Evolutionary conservation across 2,888 invertebrate genomes (phyloP), one percentile per base, ranked within the genome.

Genomic region (Catocala sponsa): DNA sequence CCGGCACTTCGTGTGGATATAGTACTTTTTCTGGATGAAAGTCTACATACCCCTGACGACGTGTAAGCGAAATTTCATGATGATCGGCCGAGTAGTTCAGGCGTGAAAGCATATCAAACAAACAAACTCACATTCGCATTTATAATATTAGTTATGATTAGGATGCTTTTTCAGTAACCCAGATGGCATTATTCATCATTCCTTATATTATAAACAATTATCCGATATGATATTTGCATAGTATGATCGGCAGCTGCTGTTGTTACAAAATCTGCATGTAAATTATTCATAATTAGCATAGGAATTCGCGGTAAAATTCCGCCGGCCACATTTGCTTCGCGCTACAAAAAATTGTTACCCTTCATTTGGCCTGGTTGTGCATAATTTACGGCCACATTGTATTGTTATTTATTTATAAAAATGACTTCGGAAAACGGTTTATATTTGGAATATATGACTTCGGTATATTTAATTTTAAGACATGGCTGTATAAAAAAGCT

Each of bases 241-340:
- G 50, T 2, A 48, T 13, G 42, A 15, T 47, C 15, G 11, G 25
- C 54, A 49, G 48, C 41, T 48, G 48, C 41, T 48, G 54, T 49
- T 54, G 32, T 42, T 9, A 25, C 49, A 50, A 50, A 60, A 65
- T 57, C 35, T 46, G 50, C 59, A 59, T 59, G 47, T 50, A 57
- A 60, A 57, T 60, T 44, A 50, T 65, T n/a, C 46, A 32, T 35
- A 50, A 57, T 56, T 57, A 50, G 35, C 44, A 54, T 54, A 50
- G 46, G 41, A 54, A 47, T 60, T 50, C 35, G 15, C 9, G 42
- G 42, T 50, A 42, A 56, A 53, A 59, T 54, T 59, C 49, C 43
- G 43, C 9, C 54, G 9, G 33, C 43, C 56, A 44, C 35, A 44
- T 49, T 54, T 32, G 49, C 43, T 54, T 54, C 42, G 15, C 38